Base-by-base conservation (phyloP, 2,113 vertebrate species). In the Budorcas taxicolor region DNA sequence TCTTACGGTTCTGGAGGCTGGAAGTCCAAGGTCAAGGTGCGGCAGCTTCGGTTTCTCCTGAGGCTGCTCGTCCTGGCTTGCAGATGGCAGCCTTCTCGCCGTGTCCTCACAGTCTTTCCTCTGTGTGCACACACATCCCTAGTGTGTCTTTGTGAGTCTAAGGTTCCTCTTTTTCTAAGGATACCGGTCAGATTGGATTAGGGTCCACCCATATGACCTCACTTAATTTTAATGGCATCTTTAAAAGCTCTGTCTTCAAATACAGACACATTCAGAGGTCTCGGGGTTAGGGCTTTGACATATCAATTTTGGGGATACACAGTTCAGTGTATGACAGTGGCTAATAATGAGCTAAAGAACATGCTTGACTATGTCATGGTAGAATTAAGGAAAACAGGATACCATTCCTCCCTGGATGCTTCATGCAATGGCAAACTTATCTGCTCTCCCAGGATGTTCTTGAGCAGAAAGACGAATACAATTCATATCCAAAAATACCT, bases 351-450 rank as follows among this genome's bases (percentile, higher is more conserved):
- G 16, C 40, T 53, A 11, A n/a, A 85, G 57, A 21, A 8, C 17
- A 7, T 11, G 55, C 12, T 17, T 74, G 23, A 31, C 12, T 25
- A 13, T 0, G 10, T 29, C 23, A 6, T 3, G 17, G 36, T 1
- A 55, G 85, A 71, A 47, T 1, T 19, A 40, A 88, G 11, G 29
- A 36, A 76, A 15, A 53, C 3, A 10, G 60, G 33, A 27, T 17
- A 21, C 53, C 14, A 7, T 7, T 12, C 16, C 47, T 53, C 4
- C 12, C 3, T 4, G 15, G 40, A 45, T 0, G 0, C 2, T 58
- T 62, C 52, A 13, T 8, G 2, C 14, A 62, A 31, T 0, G 50
- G 84, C 71, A 74, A 55, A 71, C 43, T 52, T 29, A 4, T 29
- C 25, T 86, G 15, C 71, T 62, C 47, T 53, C 52, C 33, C 16